Base-by-base conservation (phyloP, 2,113 vertebrate species). In the Atrichornis clamosus region DNA sequence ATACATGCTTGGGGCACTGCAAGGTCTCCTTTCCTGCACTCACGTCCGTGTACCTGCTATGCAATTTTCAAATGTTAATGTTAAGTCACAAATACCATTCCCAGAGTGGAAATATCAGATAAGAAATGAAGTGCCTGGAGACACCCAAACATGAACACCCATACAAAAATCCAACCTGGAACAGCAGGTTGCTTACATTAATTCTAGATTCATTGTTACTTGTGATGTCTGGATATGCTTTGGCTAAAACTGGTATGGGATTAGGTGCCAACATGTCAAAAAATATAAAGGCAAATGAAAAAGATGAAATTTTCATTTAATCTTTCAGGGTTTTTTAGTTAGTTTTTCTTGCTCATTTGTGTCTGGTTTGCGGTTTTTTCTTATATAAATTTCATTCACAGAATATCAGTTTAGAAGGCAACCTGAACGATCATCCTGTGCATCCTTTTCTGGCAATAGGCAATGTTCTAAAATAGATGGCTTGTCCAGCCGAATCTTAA, bases 1-100 rank as follows among this genome's bases (percentile, higher is more conserved):
- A 22, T 2, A 7, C 0, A 1, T 1, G 1, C 32, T 41, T 0
- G 0, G 32, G 49, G 68, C 24, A 15, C 14, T 33, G 46, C 35
- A 63, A n/a, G 73, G 46, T 28, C 11, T n/a, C 30, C 26, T 69
- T 58, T n/a, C n/a, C 56, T 55, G 28, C 32, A 13, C 20, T 50
- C 27, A 13, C 2, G 6, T 14, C 10, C 15, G 1, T 10, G 20
- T 14, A 21, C 11, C 46, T 62, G 32, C 33, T 50, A 9, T 70
- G 37, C 2, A n/a, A n/a, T 50, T 59, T 80, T 59, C 67, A 85
- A 14, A 35, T 18, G 11, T 41, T 53, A 24, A 0, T 3, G 15
- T 0, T 82, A 74, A 77, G 16, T 27, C 64, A 28, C 32, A 63
- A 42, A 73, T 5, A 39, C 0, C 20, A 35, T 10, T 41, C 11